phyloP scores from a whole-genome alignment of 2,888 invertebrate genomes.

The Cataglyphis altisquamis region DNA sequence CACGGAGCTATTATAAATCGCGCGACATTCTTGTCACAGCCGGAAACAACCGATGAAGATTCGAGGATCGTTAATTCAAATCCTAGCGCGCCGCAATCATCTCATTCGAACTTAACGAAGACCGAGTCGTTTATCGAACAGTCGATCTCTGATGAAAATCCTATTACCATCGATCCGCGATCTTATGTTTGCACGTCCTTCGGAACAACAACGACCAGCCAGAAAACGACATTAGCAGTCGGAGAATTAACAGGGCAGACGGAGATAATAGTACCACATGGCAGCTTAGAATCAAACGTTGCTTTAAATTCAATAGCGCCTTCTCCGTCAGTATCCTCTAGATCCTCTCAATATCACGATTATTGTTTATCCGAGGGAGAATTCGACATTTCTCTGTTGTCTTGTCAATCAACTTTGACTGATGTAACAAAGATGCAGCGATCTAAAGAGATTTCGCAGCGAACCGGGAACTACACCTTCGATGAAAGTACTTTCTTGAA shows the following conservation, averaged over 20 bases:
- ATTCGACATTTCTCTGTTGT: constrained; percentile 52
- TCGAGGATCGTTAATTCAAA: not conserved
- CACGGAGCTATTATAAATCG: not conserved
- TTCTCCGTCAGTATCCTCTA: not conserved
- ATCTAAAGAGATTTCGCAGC: constrained; percentile 74
- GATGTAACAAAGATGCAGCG: constrained; percentile 49
- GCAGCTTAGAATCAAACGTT: not conserved
- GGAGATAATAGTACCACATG: not conserved
- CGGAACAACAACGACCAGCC: not conserved
- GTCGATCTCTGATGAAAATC: not conserved
- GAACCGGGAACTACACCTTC: constrained; percentile 74
- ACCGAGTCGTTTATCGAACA: not conserved
- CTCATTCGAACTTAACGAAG: not conserved
- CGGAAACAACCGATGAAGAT: not conserved
- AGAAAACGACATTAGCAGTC: not conserved
- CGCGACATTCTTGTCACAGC: not conserved
- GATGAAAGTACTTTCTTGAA: constrained; percentile 71
- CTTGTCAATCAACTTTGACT: constrained; percentile 60
- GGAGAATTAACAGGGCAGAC: not conserved
- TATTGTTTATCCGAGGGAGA: constrained; percentile 32
- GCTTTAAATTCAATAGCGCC: not conserved
- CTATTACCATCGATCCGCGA: constrained; percentile 18
- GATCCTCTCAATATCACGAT: constrained; percentile 35
- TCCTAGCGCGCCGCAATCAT: not conserved
- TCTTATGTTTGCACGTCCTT: constrained; percentile 34